A percentile compares a stretch with the other conserved stretches of the same genome.
Conservation (phyloP, 2,888 invertebrate genomes). For the Prosopocoilus inquinatus region DNA sequence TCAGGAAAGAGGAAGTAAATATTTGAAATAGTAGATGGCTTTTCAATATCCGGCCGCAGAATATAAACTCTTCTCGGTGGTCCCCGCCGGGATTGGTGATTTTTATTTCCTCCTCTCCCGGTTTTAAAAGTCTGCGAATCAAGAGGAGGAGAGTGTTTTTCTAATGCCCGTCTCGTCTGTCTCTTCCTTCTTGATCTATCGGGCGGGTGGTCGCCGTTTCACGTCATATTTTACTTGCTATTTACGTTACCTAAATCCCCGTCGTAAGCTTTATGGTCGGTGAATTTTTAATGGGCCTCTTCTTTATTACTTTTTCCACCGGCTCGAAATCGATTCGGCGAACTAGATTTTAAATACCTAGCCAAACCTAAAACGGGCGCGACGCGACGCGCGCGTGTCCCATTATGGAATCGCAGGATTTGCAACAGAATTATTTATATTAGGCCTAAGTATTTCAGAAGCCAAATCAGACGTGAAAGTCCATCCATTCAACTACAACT, state of each 20-base stretch:
- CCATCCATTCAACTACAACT: too few relatives aligned
- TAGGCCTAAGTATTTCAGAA: too few relatives aligned
- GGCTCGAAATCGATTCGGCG: too few relatives aligned
- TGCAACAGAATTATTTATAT: too few relatives aligned
- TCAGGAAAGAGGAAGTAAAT: conserved; percentile 17
- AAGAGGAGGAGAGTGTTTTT: conserved; percentile 7
- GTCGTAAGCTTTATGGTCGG: background rate
- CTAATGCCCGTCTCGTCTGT: conserved; percentile 6
- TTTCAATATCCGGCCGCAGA: conserved; percentile 19
- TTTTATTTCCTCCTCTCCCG: conserved; percentile 8
- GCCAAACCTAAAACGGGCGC: too few relatives aligned
- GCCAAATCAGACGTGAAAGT: too few relatives aligned
- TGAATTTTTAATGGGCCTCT: background rate
- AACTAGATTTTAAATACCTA: too few relatives aligned
- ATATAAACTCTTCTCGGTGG: conserved; percentile 13
- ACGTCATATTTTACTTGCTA: background rate
- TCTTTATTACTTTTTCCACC: background rate
- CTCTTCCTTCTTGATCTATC: background rate
- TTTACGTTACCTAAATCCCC: background rate
- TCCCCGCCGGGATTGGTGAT: conserved; percentile 3
- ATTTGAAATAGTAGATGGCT: conserved; percentile 24
- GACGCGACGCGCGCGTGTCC: too few relatives aligned
- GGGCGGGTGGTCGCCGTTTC: background rate
- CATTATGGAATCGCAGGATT: too few relatives aligned
- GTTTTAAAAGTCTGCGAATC: background rate